These are phyloP conservation scores for Pseudomugil gertrudae DNA, from an alignment of 2,797 vertebrate genomes.

Conservation along the genomic window DNA sequence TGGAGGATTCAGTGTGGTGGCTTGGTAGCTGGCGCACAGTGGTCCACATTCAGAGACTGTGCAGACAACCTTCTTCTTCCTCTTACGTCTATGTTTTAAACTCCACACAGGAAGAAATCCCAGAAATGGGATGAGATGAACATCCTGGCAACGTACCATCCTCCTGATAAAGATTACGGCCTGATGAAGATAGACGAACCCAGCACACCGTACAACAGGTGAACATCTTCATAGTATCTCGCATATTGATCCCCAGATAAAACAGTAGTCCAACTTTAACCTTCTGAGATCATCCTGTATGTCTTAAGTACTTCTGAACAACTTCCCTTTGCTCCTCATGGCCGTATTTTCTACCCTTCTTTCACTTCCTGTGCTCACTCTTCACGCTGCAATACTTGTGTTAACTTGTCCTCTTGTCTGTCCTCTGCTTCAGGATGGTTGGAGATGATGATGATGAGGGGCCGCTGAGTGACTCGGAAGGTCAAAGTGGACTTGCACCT, in stretches of 20 bases:
- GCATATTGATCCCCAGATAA: not conserved
- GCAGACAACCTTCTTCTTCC: not conserved
- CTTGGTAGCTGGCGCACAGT: constrained; percentile 13
- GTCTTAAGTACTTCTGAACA: not conserved
- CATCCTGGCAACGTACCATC: constrained; percentile 97
- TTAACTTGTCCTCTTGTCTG: not conserved
- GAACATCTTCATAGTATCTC: constrained; percentile 1
- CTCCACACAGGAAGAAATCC: constrained; percentile 90
- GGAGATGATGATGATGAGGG: constrained; percentile 91
- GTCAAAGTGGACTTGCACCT: constrained; percentile 80
- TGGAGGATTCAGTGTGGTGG: constrained; percentile 31
- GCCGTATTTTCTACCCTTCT: constrained; percentile 13
- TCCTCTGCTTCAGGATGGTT: constrained; percentile 84
- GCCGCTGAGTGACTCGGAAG: constrained; percentile 90
- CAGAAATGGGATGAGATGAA: constrained; percentile 99
- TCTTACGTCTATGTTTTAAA: constrained; percentile 26
- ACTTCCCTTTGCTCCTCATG: not conserved
- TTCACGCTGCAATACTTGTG: not conserved
- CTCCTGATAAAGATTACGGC: constrained; percentile 96
- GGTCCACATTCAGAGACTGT: constrained; percentile 27
- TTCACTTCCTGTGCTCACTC: not conserved
- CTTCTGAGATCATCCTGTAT: not conserved
- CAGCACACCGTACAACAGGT: constrained; percentile 96
- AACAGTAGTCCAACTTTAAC: not conserved
- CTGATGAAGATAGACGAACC: constrained; percentile 99